phyloP scores from a whole-genome alignment of 1,140 invertebrate species.

The Hestina assimilis region DNA sequence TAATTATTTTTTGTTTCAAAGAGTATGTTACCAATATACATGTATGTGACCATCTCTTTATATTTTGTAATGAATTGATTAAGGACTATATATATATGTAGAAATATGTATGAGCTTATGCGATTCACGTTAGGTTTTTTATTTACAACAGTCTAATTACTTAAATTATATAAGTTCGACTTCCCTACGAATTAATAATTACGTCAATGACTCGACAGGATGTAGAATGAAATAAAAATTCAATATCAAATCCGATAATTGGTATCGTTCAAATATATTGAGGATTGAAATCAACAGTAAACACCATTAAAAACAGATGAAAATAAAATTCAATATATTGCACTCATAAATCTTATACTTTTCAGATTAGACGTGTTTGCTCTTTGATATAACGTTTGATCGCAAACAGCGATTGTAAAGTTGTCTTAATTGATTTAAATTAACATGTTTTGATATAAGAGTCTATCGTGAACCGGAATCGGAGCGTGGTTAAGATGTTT shows the following conservation, averaged over 20 bases:
- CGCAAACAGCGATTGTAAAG: slow-evolving; percentile 32
- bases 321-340: slow-evolving; percentile 27
- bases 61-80: too few relatives aligned
- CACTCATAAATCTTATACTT: slow-evolving; percentile 26
- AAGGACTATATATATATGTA: too few relatives aligned
- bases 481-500: slow-evolving; percentile 53
- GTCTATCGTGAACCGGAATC: slow-evolving; percentile 30
- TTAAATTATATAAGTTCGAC: too few relatives aligned
- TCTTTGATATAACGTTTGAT: slow-evolving; percentile 27
- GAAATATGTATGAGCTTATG: too few relatives aligned
- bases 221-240: too few relatives aligned
- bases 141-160: too few relatives aligned
- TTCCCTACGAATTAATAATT: too few relatives aligned
- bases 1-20: too few relatives aligned
- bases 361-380: slow-evolving; percentile 22
- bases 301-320: slow-evolving; percentile 18
- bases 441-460: slow-evolving; percentile 50
- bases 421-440: slow-evolving; percentile 51
- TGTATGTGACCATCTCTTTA: too few relatives aligned
- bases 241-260: slow-evolving; percentile 5
- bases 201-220: too few relatives aligned
- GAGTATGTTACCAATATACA: too few relatives aligned
- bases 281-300: slow-evolving; percentile 9
- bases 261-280: background rate
- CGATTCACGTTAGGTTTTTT: too few relatives aligned